Percentiles rank a stretch among this genome's conserved stretches.
phyloP scores from a whole-genome alignment of 2,888 invertebrate species.

The Ormyrus thymus region DNA sequence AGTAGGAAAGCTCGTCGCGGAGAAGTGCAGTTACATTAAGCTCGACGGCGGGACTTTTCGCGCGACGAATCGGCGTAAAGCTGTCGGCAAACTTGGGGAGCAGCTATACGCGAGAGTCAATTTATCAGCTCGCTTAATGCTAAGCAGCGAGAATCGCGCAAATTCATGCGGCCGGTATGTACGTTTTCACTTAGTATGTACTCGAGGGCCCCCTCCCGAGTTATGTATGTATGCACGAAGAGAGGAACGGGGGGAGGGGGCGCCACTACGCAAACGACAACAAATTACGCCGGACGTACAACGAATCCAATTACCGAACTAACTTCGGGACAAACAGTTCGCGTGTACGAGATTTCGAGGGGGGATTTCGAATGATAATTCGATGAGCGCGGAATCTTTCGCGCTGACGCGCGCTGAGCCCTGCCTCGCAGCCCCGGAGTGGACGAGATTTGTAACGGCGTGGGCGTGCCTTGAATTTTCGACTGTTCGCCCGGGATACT shows the following conservation, averaged over 20 bases:
- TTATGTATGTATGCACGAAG: neutral
- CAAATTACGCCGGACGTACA: constrained; percentile 36
- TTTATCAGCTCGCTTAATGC: constrained; percentile 21
- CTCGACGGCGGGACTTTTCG: neutral
- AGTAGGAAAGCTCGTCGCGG: neutral
- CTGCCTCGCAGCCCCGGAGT: too few species aligned
- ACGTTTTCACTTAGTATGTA: constrained; percentile 26
- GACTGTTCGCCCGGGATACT: too few species aligned
- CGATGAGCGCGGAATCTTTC: constrained; percentile 1
- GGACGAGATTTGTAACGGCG: too few species aligned
- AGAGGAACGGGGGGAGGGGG: neutral
- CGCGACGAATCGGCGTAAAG: constrained; percentile 8
- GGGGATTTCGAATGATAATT: constrained; percentile 15
- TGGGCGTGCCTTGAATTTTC: too few species aligned
- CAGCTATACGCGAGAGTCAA: constrained; percentile 5
- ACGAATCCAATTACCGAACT: constrained; percentile 35
- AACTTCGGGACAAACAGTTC: constrained; percentile 26
- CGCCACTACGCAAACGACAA: constrained; percentile 17
- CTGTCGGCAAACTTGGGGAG: neutral
- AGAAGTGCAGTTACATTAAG: constrained; percentile 32
- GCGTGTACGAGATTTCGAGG: too few species aligned
- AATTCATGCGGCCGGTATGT: constrained; percentile 26
- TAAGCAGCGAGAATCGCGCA: constrained; percentile 17
- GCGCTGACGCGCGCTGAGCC: too few species aligned
- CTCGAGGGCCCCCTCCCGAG: neutral